Base-by-base conservation (phyloP, 2,888 invertebrate species). In the Hyposoter didymator region DNA sequence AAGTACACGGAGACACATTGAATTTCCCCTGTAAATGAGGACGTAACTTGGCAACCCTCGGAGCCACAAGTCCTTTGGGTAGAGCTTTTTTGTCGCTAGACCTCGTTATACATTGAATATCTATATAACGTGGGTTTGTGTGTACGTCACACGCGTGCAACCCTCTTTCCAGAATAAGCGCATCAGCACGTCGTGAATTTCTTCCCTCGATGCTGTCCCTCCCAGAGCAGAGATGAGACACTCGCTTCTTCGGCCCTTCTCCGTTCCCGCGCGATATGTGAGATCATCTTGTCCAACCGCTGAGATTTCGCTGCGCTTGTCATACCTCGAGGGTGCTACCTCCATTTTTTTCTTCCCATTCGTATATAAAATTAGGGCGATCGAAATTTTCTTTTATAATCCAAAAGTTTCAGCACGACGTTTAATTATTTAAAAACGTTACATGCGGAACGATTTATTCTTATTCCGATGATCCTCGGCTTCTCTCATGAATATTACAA, bases 111-210 rank as follows among this genome's bases (percentile, higher is more conserved):
- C 6, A 12, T 43, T 49, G n/a, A 6, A 35, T 55, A n/a, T 45
- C 2, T 14, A n/a, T 12, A 55, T 28, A 17, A 47, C n/a, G 19
- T 12, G 22, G 47, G 47, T 72, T 28, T 72, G 35, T 67, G 22
- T 67, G 32, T 49, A 55, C 39, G 43, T 66, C 45, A 32, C 39
- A 72, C 83, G 85, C 83, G 82, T 76, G 76, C 67, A 76, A 80
- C 80, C 67, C 85, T 76, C 66, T 62, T 85, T 78, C 78, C 64
- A 78, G 78, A 59, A 85, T 80, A 83, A 82, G 85, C 85, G 72
- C 82, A 85, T 85, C 85, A 78, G 85, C 79, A 83, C 85, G 82
- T 80, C 82, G 74, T 79, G 82, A 82, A 80, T 76, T 76, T 76
- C 72, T 66, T 85, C 66, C 52, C 82, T 75, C 62, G 79, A 69